Evolutionary conservation across 2,113 vertebrate species (phyloP), one percentile per base, ranked within the genome.

Genomic region (Carassius auratus): DNA sequence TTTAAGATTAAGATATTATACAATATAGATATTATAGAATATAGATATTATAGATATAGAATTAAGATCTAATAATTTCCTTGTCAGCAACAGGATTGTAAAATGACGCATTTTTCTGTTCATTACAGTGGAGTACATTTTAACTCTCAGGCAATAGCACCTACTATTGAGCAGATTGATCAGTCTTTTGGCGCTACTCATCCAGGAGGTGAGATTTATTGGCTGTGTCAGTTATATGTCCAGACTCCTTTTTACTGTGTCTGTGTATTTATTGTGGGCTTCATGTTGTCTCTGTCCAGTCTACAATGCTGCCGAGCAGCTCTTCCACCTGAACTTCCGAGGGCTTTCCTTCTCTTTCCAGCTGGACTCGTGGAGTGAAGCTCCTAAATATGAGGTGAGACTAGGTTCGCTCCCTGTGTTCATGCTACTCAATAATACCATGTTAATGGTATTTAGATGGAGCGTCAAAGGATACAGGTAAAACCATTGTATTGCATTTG

Each of bases 311-410:
- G 97, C 97, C 77, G 98, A 99, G 91, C 98, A 99, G 89, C 95
- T 99, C 90, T 99, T 99, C 94, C 98, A 99, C 93, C 97, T 99
- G 94, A 99, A 99, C 94, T 99, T 99, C 91, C 95, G 98, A 92
- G 98, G 98, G 90, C 93, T 99, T 79, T 99, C 98, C 0, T 99
- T 99, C 94, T 99, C 97, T 90, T 99, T 99, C 91, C 98, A 99
- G 90, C 94, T 99, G 92, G 98, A 99, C 92, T 98, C 97, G 0
- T 99, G 98, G 98, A 97, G 96, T n/a, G 98, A 99, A 94, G 97
- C 97, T 88, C 98, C 98, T 0, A 99, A 99, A 89, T 99, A 99
- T 8, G 98, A 99, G 97, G 98, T 99, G 87, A 96, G 96, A 75
- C 64, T 55, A 12, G 23, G 10, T n/a, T 26, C 1, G 13, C 21